Evolutionary conservation across 2,113 vertebrate species (phyloP).

Genomic region (Pterocles gutturalis): DNA sequence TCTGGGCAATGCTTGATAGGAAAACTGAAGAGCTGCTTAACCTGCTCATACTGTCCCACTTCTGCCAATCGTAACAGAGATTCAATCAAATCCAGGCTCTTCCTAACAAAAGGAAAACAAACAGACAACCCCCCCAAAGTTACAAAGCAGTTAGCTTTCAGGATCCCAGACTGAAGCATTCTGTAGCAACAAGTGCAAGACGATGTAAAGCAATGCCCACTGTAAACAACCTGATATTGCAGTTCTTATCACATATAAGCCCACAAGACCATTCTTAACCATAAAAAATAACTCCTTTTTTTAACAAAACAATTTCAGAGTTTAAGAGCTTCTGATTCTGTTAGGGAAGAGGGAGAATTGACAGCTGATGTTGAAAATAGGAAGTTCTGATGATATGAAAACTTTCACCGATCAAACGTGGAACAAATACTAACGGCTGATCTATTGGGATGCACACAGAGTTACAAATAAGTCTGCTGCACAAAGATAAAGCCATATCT

Average conservation of each 20-base stretch:
- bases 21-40: constrained; percentile 98
- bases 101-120: constrained; percentile 80
- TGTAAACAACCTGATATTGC: neutral
- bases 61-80: constrained; percentile 93
- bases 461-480: neutral
- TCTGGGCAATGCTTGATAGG: constrained; percentile 99
- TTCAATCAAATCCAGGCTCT: constrained; percentile 98
- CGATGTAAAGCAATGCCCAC: fast-evolving
- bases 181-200: neutral
- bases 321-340: neutral
- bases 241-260: neutral
- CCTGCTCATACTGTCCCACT: constrained; percentile 97
- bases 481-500: neutral
- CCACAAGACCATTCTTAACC: neutral
- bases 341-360: neutral
- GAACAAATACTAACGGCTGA: neutral
- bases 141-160: neutral
- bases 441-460: neutral
- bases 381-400: neutral
- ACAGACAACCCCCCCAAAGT: neutral
- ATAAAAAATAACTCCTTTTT: neutral
- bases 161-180: neutral
- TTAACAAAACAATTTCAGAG: neutral
- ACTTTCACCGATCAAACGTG: neutral
- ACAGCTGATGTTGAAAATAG: neutral